Conservation (phyloP, 1,140 invertebrate genomes). For the Aradophagus sp. region DNA sequence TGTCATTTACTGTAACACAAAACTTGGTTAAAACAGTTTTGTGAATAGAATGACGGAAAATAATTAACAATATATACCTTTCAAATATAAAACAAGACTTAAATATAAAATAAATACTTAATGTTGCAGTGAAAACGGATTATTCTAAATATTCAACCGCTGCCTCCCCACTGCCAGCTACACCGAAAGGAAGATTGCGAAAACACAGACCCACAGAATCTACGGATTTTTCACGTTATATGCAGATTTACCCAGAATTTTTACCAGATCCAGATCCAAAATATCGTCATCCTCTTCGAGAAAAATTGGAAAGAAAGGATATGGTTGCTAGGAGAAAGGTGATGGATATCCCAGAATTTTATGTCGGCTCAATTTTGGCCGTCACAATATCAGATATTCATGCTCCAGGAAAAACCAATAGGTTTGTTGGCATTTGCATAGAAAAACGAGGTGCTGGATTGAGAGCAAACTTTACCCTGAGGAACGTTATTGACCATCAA, state of each 20-base stretch:
- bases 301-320: slow-evolving; percentile 93
- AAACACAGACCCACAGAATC: not conserved
- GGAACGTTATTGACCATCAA: slow-evolving; percentile 94
- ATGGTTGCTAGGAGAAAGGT: slow-evolving; percentile 90
- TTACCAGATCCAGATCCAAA: slow-evolving; percentile 88
- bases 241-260: slow-evolving; percentile 95
- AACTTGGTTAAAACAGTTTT: too few relatives aligned
- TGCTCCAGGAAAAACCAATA: slow-evolving; percentile 87
- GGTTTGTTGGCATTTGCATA: slow-evolving; percentile 98
- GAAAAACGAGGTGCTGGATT: slow-evolving; percentile 86
- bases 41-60: too few relatives aligned
- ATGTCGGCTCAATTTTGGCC: slow-evolving; percentile 95
- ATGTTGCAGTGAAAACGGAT: slow-evolving; percentile 5
- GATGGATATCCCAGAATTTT: slow-evolving; percentile 97
- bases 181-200: slow-evolving; percentile 4
- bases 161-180: not conserved
- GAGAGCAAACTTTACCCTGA: slow-evolving; percentile 86
- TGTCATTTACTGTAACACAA: too few relatives aligned
- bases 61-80: not conserved
- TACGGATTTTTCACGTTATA: slow-evolving; percentile 42
- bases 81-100: not conserved
- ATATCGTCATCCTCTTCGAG: slow-evolving; percentile 86
- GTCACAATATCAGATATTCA: slow-evolving; percentile 93
- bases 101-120: not conserved
- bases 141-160: slow-evolving; percentile 22